Percentiles rank a stretch among this genome's conserved stretches.
Evolutionary conservation across 2,113 vertebrate genomes (phyloP).

Genomic region (Sylvia atricapilla): DNA sequence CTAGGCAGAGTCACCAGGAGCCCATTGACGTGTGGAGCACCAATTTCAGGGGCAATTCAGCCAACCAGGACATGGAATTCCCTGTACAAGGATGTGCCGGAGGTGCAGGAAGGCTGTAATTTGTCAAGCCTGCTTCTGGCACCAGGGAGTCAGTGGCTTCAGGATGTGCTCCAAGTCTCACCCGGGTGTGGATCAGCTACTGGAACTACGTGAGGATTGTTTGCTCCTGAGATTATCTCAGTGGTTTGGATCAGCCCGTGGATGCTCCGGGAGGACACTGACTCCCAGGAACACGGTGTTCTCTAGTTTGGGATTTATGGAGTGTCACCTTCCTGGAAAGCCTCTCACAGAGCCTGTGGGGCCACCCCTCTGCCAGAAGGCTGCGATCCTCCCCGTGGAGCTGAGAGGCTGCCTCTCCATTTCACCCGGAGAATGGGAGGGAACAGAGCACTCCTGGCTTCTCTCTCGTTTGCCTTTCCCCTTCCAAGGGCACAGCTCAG

Average conservation of each 20-base stretch:
- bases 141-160: rapidly evolving
- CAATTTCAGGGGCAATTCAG: neutral
- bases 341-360: rapidly evolving
- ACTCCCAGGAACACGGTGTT: rapidly evolving
- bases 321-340: neutral
- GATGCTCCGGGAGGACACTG: neutral
- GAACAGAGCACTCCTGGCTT: rapidly evolving
- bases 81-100: rapidly evolving
- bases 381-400: rapidly evolving
- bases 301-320: rapidly evolving
- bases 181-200: rapidly evolving
- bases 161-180: neutral
- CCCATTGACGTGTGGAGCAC: rapidly evolving
- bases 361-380: neutral
- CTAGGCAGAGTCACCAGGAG: rapidly evolving
- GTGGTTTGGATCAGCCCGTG: neutral
- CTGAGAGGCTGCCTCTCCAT: rapidly evolving
- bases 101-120: neutral
- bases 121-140: neutral
- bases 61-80: rapidly evolving
- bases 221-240: neutral
- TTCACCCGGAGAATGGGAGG: neutral
- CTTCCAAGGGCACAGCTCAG: rapidly evolving
- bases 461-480: rapidly evolving
- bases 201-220: rapidly evolving